Base-by-base conservation (phyloP, 2,888 invertebrate genomes). In the Lottia gigantea region DNA sequence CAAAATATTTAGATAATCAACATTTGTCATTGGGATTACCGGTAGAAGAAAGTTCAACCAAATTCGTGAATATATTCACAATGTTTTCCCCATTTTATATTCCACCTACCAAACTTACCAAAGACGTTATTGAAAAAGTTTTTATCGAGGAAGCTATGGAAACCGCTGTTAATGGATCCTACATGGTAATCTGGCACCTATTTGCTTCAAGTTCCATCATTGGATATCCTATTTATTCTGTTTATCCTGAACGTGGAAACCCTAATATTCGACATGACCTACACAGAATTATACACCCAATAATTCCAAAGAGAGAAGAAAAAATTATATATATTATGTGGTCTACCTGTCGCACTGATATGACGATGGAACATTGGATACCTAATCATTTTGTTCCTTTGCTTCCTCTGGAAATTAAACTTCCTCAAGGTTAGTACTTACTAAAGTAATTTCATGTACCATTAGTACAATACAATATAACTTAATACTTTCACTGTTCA, bases 181-280 rank as follows among this genome's bases (percentile, higher is more conserved):
- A 70, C 63, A 72, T 72, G 72, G 72, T 70, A 64, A 70, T 70
- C 70, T 72, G 70, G 66, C 72, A 72, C 67, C 19, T 72, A 67
- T 72, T 72, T 72, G 72, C 72, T 49, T 62, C 70, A 64, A 67
- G 67, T 64, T 72, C 72, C 70, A 67, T 72, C 46, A 66, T 72
- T 61, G 16, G 67, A 70, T 64, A 62, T 62, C 66, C 66, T 64
- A 64, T 70, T 45, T 67, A 15, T 63, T n/a, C n/a, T 66, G 26
- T 70, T 31, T 71, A 46, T 78, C 74, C 66, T 77, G 76, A 67
- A 71, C 70, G 2, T 72, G 71, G 47, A 75, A 76, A 0, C 74
- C 76, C 31, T 76, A 76, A 72, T 73, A 70, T 61, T 72, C 72
- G 61, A 40, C 73, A 4, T 40, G 67, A 4, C 7, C 46, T 46